phyloP scores from a whole-genome alignment of 2,113 vertebrate species.

The Pontoporia blainvillei region DNA sequence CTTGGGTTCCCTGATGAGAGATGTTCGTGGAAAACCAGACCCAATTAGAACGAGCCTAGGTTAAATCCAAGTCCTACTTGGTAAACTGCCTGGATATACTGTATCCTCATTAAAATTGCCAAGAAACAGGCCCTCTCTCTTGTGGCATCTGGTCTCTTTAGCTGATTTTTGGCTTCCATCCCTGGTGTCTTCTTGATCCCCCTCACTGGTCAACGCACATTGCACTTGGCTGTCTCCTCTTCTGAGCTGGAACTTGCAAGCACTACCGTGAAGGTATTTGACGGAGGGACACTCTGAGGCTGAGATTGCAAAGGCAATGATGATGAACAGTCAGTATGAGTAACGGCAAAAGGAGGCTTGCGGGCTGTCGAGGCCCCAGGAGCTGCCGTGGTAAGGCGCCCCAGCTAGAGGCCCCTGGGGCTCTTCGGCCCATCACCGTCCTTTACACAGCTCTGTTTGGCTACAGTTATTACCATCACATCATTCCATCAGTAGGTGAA shows the following conservation, averaged over 20 bases:
- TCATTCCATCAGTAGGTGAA: not conserved
- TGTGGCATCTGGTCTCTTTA: not conserved
- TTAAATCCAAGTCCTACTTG: not conserved
- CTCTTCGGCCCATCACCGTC: too few species aligned
- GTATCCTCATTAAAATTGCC: not conserved
- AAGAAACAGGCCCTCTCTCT: not conserved
- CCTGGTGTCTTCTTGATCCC: not conserved
- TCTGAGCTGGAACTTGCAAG: not conserved
- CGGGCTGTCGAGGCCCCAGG: not conserved
- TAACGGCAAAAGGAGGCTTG: not conserved
- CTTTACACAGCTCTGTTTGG: not conserved
- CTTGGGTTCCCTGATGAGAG: conserved; percentile 45
- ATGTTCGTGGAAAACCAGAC: conserved; percentile 1
- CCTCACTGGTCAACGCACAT: not conserved
- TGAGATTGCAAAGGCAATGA: not conserved
- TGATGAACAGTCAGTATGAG: not conserved
- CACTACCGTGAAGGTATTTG: not conserved
- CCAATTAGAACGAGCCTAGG: not conserved
- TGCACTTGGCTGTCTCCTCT: not conserved
- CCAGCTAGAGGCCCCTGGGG: not conserved
- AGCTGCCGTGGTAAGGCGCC: not conserved
- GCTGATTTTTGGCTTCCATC: not conserved
- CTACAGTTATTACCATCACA: not conserved
- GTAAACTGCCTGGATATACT: not conserved
- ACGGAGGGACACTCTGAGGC: not conserved